These are phyloP conservation scores for Aythya fuligula DNA, from an alignment of 2,797 vertebrate species.

Conservation along the genomic window DNA sequence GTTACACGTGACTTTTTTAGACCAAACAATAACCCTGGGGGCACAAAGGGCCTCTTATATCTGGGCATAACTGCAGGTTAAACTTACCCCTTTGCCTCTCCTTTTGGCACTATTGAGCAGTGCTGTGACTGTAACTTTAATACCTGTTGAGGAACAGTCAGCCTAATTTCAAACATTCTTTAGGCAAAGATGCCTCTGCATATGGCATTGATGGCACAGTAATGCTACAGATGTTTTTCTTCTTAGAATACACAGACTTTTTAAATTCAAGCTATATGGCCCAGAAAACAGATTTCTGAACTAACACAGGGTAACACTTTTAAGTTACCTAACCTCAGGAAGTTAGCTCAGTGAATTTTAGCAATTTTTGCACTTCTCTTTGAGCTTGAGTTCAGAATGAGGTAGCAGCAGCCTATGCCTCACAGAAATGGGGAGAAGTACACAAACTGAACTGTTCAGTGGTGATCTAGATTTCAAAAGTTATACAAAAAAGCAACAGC, in stretches of 20 bases:
- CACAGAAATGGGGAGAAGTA: fast-evolving
- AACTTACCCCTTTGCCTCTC: not conserved
- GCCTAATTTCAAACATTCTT: not conserved
- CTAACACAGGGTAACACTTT: not conserved
- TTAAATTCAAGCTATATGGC: fast-evolving
- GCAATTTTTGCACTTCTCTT: not conserved
- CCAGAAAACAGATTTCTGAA: not conserved
- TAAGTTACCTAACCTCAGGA: too few species aligned
- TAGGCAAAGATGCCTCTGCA: not conserved
- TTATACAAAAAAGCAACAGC: not conserved
- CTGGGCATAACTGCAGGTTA: not conserved
- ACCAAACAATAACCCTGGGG: fast-evolving
- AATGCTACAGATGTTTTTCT: not conserved
- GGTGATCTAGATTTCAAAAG: not conserved
- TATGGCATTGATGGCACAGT: not conserved
- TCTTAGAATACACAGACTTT: not conserved
- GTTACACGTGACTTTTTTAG: not conserved
- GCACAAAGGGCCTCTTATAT: not conserved
- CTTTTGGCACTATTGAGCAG: not conserved
- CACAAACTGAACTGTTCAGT: not conserved
- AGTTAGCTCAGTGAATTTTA: not conserved
- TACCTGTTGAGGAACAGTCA: not conserved
- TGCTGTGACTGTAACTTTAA: not conserved
- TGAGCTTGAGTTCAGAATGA: not conserved
- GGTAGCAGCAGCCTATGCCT: not conserved